Base-by-base conservation (phyloP, 1,140 invertebrate genomes). In the Drosophila nannoptera region DNA sequence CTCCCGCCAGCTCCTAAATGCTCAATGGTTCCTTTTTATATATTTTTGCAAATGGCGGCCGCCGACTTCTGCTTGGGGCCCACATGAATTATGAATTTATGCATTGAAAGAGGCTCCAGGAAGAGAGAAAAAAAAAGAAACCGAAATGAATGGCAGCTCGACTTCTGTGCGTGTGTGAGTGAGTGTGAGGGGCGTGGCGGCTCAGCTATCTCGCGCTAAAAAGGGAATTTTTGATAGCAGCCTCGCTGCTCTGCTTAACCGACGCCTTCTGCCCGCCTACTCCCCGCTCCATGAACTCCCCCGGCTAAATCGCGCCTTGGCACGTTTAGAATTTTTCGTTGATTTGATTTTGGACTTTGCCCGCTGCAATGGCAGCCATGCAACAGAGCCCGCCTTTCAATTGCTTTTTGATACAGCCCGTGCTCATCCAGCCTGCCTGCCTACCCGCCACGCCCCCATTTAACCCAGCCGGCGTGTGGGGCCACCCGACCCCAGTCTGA, bases 11-110 rank as follows among this genome's bases (percentile, higher is more conserved):
- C 40, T 16, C n/a, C 40, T 14, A 42, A 61, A 45, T 50, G 22
- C 22, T 36, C 33, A 31, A 54, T 38, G 22, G 42, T 29, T 53
- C 11, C 29, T 61, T 49, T 72, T 50, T 56, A 60, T 56, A 54
- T 66, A 60, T 45, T 67, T 53, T 32, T 12, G 31, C 42, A 55
- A 68, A 56, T 68, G 63, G 65, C 55, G 56, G 69, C 43, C 50
- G 49, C 42, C 16, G 49, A 55, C 64, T 67, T 67, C 35, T 60
- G 50, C 65, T 62, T 61, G 46, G 68, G 69, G 54, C 61, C 60
- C 62, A 65, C 73, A 86, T 84, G 80, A 84, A 84, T 84, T 86
- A 84, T 84, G 80, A 84, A 84, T 84, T 84, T 84, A 80, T 80
- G 80, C 80, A 84, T 84, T 86, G 80, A 80, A 84, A 84, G 68